These are phyloP conservation scores for Macrotis lagotis DNA, from an alignment of 2,113 vertebrate species.

Conservation along the genomic window DNA sequence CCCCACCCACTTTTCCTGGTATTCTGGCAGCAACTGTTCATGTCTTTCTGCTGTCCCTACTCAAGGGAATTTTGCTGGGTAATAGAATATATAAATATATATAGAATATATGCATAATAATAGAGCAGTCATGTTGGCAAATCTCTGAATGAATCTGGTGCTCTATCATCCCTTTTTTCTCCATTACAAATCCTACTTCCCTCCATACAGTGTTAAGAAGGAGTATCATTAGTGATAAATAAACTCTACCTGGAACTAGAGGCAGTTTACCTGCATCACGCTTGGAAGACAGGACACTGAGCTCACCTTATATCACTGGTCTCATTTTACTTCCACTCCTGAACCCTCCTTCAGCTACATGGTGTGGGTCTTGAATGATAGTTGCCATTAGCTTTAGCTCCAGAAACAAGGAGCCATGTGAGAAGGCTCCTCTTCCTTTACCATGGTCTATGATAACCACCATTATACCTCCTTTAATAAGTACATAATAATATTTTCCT, in stretches of 20 bases:
- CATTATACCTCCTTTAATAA: background rate
- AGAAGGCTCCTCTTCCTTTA: background rate
- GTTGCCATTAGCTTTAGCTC: background rate
- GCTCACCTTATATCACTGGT: background rate
- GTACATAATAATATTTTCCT: too few species aligned
- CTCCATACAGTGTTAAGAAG: slow-evolving; percentile 62
- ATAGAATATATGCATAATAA: slow-evolving; percentile 36
- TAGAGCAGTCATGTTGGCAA: slow-evolving; percentile 53
- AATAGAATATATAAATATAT: slow-evolving; percentile 41
- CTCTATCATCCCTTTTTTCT: slow-evolving; percentile 59
- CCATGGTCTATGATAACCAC: background rate
- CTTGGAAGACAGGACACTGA: slow-evolving; percentile 33
- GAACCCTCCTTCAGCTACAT: background rate
- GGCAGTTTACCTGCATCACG: slow-evolving; percentile 10
- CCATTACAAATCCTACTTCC: background rate
- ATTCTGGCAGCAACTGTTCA: slow-evolving; percentile 70
- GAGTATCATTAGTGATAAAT: slow-evolving; percentile 11
- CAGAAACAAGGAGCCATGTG: background rate
- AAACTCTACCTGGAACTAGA: slow-evolving; percentile 20
- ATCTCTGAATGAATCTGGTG: slow-evolving; percentile 71
- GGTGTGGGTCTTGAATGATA: background rate
- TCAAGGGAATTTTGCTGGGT: slow-evolving; percentile 55
- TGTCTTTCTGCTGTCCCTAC: slow-evolving; percentile 70
- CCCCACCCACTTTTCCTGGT: slow-evolving; percentile 63
- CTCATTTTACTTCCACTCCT: background rate